These are phyloP conservation scores for Aegypius monachus DNA, from an alignment of 2,113 vertebrate genomes.

Conservation along the genomic window DNA sequence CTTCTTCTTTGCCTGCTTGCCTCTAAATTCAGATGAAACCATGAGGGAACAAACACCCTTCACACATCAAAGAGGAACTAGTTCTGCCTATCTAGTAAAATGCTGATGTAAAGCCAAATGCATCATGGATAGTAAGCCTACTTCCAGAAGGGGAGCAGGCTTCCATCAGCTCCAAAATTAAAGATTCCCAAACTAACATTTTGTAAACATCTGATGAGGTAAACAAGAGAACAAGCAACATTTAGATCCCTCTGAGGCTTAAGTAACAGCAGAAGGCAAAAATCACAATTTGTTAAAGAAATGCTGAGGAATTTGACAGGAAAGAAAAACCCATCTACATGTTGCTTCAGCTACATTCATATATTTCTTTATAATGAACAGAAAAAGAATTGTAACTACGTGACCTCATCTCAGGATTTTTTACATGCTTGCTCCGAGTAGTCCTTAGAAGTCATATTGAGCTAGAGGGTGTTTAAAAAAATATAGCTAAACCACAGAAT, in stretches of 20 bases:
- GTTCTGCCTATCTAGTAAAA: neutral
- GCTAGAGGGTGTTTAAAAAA: neutral
- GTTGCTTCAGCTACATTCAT: neutral
- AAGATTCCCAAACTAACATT: neutral
- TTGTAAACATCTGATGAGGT: neutral
- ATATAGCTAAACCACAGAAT: neutral
- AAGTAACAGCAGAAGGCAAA: neutral
- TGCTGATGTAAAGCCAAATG: neutral
- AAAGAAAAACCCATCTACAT: neutral
- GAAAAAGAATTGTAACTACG: neutral
- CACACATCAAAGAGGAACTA: neutral
- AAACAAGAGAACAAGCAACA: neutral
- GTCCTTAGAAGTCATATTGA: neutral
- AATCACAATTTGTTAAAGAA: neutral
- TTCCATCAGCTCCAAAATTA: neutral
- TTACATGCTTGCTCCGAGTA: neutral
- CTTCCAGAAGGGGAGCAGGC: neutral
- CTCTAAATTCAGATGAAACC: neutral
- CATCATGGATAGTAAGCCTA: neutral
- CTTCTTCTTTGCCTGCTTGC: neutral
- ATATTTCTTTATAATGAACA: too few relatives aligned
- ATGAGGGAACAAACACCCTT: neutral
- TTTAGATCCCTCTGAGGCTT: neutral
- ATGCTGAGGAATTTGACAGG: neutral
- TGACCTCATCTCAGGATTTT: neutral